A percentile compares a stretch with the other conserved stretches of the same genome.
These are phyloP conservation scores for Emys orbicularis DNA, from an alignment of 2,797 vertebrate species.

Conservation along the genomic window DNA sequence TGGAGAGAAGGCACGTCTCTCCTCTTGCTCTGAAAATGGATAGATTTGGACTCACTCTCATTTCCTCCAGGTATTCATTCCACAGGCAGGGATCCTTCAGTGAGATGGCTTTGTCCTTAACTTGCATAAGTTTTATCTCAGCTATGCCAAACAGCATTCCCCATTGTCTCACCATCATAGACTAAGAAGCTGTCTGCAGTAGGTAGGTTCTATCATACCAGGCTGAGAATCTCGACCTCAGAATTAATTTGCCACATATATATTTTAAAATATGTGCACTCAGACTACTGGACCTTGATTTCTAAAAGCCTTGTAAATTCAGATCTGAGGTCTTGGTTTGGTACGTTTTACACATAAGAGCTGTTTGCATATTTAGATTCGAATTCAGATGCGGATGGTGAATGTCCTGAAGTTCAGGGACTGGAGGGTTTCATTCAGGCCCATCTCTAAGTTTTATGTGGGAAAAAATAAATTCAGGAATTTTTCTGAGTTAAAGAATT, in stretches of 20 bases:
- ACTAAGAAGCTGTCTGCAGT: neutral
- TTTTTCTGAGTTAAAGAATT: too few relatives aligned
- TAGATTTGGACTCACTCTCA: neutral
- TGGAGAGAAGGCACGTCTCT: neutral
- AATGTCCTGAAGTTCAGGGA: neutral
- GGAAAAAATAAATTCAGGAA: neutral
- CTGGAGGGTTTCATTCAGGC: neutral
- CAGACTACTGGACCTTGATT: neutral
- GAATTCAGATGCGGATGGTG: neutral
- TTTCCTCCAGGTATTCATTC: neutral
- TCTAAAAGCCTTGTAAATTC: neutral
- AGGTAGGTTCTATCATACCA: neutral
- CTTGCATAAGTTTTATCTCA: neutral
- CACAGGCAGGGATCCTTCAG: neutral
- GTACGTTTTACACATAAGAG: neutral
- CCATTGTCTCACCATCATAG: neutral
- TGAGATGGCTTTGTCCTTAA: neutral
- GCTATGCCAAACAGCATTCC: neutral
- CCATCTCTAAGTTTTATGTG: neutral
- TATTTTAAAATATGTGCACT: too few relatives aligned
- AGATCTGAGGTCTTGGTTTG: neutral
- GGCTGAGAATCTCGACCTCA: neutral
- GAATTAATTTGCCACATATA: neutral
- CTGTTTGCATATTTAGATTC: neutral
- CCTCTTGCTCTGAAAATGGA: neutral